A percentile compares a stretch with the other conserved stretches of the same genome.
Conservation (phyloP, 2,113 vertebrate genomes). For the Scortum barcoo region DNA sequence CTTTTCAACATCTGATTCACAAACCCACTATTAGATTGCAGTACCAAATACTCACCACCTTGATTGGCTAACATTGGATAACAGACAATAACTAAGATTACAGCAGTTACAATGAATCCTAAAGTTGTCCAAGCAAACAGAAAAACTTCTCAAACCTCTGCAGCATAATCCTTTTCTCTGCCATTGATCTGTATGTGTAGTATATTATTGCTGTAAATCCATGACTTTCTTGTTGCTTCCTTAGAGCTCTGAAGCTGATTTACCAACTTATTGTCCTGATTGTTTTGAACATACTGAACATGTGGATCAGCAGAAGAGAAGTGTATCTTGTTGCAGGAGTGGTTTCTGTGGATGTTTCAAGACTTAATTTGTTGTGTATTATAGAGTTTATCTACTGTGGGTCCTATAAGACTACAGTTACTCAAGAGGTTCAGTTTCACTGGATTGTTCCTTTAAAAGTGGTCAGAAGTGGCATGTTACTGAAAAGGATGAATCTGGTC, state of each 20-base stretch:
- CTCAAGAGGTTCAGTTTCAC: background rate
- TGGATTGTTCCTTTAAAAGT: background rate
- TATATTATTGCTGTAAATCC: background rate
- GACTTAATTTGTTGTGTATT: background rate
- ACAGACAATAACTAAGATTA: too few relatives aligned
- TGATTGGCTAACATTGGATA: background rate
- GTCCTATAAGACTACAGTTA: too few relatives aligned
- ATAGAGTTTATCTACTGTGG: background rate
- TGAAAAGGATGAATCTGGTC: background rate
- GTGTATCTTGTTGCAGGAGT: background rate
- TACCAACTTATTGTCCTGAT: background rate
- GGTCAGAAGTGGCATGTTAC: background rate
- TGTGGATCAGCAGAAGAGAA: background rate
- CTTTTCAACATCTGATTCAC: background rate
- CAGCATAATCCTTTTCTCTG: background rate
- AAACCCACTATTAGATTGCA: background rate
- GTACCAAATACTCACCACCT: background rate
- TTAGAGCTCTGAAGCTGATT: background rate
- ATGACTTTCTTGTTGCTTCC: background rate
- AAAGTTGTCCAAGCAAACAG: background rate
- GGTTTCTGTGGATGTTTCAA: background rate
- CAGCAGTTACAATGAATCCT: background rate
- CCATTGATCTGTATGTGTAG: background rate
- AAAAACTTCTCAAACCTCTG: background rate
- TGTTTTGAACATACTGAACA: background rate